Evolutionary conservation across 2,888 invertebrate species (phyloP).

Genomic region (Cryptops parisi): DNA sequence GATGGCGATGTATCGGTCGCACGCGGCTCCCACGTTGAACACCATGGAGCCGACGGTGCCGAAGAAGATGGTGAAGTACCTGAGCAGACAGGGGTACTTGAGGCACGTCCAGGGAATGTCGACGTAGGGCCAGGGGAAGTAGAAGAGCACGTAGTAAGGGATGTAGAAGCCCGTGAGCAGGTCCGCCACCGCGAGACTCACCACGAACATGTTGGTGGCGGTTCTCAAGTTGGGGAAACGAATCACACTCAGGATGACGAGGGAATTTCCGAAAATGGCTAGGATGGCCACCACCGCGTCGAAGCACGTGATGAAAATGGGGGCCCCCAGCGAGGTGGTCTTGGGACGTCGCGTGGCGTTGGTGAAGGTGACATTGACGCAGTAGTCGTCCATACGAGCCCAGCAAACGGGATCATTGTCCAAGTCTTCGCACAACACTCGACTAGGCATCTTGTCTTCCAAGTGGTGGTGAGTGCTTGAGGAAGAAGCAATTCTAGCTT

Average conservation of each 20-base stretch:
- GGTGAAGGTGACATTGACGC: no score
- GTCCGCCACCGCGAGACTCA: constrained; percentile 11
- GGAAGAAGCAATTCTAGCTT: no score
- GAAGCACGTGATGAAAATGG: no score
- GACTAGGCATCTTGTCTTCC: no score
- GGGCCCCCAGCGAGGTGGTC: no score
- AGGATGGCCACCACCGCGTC: constrained; percentile 1
- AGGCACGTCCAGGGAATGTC: constrained; percentile 16
- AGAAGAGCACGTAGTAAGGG: constrained; percentile 10
- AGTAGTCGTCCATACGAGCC: no score
- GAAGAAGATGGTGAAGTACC: constrained; percentile 21
- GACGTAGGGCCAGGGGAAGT: not conserved
- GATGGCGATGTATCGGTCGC: constrained; percentile 22
- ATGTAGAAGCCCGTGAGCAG: constrained; percentile 5
- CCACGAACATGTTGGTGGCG: constrained; percentile 11
- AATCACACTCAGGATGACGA: constrained; percentile 10
- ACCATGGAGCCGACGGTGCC: constrained; percentile 20
- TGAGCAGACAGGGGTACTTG: constrained; percentile 20
- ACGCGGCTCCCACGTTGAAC: constrained; percentile 20
- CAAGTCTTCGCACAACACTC: no score
- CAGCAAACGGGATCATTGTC: no score
- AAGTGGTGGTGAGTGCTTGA: no score
- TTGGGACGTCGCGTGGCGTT: no score
- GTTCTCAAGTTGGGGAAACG: constrained; percentile 3
- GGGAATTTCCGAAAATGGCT: constrained; percentile 6